Percentiles rank a stretch among this genome's conserved stretches.
Conservation (phyloP, 2,797 vertebrate species). For the Odontamblyopus rebecca region DNA sequence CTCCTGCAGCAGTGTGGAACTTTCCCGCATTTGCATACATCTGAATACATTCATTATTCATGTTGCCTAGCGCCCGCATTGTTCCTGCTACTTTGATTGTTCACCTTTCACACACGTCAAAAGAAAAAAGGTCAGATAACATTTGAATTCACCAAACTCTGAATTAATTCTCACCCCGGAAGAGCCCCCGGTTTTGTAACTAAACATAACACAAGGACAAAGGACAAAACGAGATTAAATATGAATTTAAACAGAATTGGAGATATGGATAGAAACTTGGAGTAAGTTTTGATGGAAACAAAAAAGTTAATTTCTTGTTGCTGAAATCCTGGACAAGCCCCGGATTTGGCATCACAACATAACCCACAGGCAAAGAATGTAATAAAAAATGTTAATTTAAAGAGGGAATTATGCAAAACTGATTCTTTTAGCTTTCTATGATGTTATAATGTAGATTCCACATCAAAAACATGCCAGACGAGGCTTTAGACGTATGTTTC, state of each 20-base stretch:
- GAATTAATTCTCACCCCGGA: background rate
- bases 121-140: slow-evolving; percentile 6
- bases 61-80: background rate
- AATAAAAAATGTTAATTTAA: too few species aligned
- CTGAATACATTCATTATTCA: slow-evolving; percentile 9
- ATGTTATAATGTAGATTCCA: too few species aligned
- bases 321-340: background rate
- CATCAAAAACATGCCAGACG: too few species aligned
- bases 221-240: background rate
- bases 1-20: background rate
- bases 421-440: too few species aligned
- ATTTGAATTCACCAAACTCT: background rate
- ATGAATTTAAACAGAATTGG: background rate
- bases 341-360: background rate
- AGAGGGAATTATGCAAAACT: too few species aligned
- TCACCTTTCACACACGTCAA: slow-evolving; percentile 7
- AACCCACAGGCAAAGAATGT: background rate
- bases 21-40: background rate
- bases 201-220: background rate
- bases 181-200: background rate
- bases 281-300: background rate
- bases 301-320: background rate
- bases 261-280: background rate
- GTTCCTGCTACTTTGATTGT: slow-evolving; percentile 2
- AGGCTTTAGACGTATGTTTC: too few species aligned